Percentiles rank a stretch among this genome's conserved stretches.
Conservation (phyloP, 2,113 vertebrate species). For the Gadus macrocephalus region DNA sequence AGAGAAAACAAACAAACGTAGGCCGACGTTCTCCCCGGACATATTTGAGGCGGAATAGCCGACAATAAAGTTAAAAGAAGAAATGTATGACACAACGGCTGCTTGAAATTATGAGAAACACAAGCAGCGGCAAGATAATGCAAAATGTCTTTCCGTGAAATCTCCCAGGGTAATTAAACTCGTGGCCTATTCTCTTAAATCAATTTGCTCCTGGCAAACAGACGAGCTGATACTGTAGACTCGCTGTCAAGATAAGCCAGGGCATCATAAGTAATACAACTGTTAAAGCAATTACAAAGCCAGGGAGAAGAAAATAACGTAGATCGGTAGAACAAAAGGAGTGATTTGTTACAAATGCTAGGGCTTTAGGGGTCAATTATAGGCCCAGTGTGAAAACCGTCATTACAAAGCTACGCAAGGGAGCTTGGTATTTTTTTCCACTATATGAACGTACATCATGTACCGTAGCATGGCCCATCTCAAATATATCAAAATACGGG, state of each 20-base stretch:
- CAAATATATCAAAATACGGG: background rate
- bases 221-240: slow-evolving; percentile 62
- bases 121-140: slow-evolving; percentile 49
- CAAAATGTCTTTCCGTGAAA: slow-evolving; percentile 46
- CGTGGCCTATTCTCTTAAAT: slow-evolving; percentile 55
- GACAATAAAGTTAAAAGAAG: slow-evolving; percentile 35
- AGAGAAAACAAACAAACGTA: too few relatives aligned
- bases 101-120: slow-evolving; percentile 34
- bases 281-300: slow-evolving; percentile 69
- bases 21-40: too few relatives aligned
- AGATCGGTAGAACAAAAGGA: slow-evolving; percentile 55
- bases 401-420: slow-evolving; percentile 23
- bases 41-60: background rate
- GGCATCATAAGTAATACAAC: slow-evolving; percentile 70
- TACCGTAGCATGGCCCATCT: slow-evolving; percentile 1
- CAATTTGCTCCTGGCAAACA: slow-evolving; percentile 53
- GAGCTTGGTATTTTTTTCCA: slow-evolving; percentile 2
- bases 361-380: slow-evolving; percentile 46
- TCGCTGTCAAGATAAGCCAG: slow-evolving; percentile 58
- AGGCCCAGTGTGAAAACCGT: slow-evolving; percentile 46
- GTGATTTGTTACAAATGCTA: slow-evolving; percentile 56
- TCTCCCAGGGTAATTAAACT: slow-evolving; percentile 64
- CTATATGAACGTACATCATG: slow-evolving; percentile 4
- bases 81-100: slow-evolving; percentile 25
- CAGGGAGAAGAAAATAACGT: slow-evolving; percentile 33